Percentiles rank a stretch among this genome's conserved stretches.
Conservation (phyloP, 2,888 invertebrate species). For the Cosmorhoe ocellata region DNA sequence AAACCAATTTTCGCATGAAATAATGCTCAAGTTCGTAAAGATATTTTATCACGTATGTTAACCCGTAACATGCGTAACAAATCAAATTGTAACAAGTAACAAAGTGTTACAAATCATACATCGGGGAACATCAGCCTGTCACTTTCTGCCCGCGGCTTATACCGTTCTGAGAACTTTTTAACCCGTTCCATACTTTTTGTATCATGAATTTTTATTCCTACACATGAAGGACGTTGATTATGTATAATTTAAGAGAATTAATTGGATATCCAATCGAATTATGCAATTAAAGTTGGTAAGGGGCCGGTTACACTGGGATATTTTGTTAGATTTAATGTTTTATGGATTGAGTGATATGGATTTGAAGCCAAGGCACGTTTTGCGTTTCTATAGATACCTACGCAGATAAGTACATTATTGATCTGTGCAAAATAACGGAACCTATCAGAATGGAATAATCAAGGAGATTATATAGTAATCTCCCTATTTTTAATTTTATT, state of each 20-base stretch:
- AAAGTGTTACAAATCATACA: constrained; percentile 44
- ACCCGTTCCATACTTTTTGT: constrained; percentile 31
- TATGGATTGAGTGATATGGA: too few species aligned
- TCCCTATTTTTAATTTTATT: too few species aligned
- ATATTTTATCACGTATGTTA: constrained; percentile 21
- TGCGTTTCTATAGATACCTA: too few species aligned
- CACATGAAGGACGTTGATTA: constrained; percentile 38
- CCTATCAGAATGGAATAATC: too few species aligned
- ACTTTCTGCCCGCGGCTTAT: constrained; percentile 37
- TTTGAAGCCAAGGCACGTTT: too few species aligned
- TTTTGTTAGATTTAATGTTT: too few species aligned
- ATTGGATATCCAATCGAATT: constrained; percentile 14
- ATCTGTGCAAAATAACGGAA: too few species aligned
- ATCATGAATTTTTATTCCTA: constrained; percentile 15
- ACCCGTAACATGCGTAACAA: constrained; percentile 51
- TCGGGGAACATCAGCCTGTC: constrained; percentile 52
- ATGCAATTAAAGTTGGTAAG: background rate
- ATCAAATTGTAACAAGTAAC: constrained; percentile 41
- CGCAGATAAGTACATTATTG: too few species aligned
- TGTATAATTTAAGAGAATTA: constrained; percentile 34
- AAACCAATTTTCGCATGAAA: constrained; percentile 2
- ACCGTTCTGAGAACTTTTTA: constrained; percentile 26
- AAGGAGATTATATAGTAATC: too few species aligned
- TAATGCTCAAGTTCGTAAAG: constrained; percentile 6
- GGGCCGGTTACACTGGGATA: background rate